Evolutionary conservation across 2,797 vertebrate species (phyloP).

Genomic region (Manis crassicaudata): DNA sequence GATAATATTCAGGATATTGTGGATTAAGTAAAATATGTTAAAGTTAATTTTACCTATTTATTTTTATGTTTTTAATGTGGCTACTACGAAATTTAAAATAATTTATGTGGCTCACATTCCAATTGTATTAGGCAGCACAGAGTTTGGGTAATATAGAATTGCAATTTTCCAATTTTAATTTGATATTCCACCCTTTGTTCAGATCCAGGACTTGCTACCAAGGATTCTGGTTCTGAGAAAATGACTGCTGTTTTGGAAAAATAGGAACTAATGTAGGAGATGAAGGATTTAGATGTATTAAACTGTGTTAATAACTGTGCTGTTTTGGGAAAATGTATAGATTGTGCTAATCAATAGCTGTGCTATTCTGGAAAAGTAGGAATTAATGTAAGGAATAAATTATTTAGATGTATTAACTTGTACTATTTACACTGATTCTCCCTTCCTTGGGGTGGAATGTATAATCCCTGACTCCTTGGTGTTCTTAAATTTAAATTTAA

Average conservation of each 20-base stretch:
- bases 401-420: background rate
- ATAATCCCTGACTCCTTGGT: background rate
- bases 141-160: background rate
- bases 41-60: slow-evolving; percentile 18
- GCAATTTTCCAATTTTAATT: slow-evolving; percentile 5
- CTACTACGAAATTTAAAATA: slow-evolving; percentile 3
- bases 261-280: background rate
- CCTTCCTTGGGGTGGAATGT: background rate
- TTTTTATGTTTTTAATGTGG: background rate
- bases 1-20: background rate
- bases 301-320: background rate
- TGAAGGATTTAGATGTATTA: background rate
- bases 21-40: background rate
- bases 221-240: background rate
- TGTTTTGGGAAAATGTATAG: background rate
- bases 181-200: slow-evolving; percentile 12
- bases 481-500: slow-evolving; percentile 32
- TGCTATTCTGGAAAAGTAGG: slow-evolving; percentile 11
- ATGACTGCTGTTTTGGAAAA: background rate
- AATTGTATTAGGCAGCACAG: background rate
- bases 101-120: background rate
- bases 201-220: slow-evolving; percentile 7
- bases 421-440: background rate
- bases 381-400: background rate
- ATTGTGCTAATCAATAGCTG: background rate